Percentiles rank a stretch among this genome's conserved stretches.
Evolutionary conservation across 1,140 invertebrate species (phyloP).

Genomic region (Latrodectus geometricus): DNA sequence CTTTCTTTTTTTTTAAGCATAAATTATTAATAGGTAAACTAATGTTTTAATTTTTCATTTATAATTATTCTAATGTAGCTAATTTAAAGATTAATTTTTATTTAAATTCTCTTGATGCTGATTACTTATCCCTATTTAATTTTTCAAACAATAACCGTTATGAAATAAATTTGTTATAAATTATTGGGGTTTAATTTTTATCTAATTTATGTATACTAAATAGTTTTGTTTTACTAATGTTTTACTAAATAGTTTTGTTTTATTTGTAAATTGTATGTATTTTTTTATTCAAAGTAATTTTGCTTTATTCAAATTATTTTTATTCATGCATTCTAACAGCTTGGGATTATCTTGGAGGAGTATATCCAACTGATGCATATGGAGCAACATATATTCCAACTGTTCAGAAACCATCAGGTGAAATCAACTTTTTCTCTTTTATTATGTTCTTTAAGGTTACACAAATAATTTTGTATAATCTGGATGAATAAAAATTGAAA

Average conservation of each 20-base stretch:
- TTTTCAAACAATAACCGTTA: too few species aligned
- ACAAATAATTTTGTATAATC: too few species aligned
- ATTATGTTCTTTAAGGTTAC: not conserved
- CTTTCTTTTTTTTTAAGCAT: too few species aligned
- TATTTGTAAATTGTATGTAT: not conserved
- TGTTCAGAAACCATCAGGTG: conserved; percentile 80
- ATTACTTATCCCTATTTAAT: too few species aligned
- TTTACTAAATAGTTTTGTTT: not conserved
- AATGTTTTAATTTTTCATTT: too few species aligned
- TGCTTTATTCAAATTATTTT: not conserved
- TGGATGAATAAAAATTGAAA: too few species aligned
- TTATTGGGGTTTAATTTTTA: not conserved
- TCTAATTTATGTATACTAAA: not conserved
- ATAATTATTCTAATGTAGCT: too few species aligned
- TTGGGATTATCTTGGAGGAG: conserved; percentile 81
- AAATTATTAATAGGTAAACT: too few species aligned
- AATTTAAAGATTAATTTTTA: too few species aligned
- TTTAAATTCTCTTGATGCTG: too few species aligned
- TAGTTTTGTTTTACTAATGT: not conserved
- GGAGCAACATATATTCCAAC: conserved; percentile 79
- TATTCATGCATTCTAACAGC: conserved; percentile 73
- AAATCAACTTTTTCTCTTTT: conserved; percentile 22
- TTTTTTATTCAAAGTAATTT: not conserved
- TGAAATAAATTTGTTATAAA: too few species aligned
- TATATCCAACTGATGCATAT: conserved; percentile 82